These are phyloP conservation scores for Andrena bicolor DNA, from an alignment of 2,888 invertebrate species.

Conservation along the genomic window DNA sequence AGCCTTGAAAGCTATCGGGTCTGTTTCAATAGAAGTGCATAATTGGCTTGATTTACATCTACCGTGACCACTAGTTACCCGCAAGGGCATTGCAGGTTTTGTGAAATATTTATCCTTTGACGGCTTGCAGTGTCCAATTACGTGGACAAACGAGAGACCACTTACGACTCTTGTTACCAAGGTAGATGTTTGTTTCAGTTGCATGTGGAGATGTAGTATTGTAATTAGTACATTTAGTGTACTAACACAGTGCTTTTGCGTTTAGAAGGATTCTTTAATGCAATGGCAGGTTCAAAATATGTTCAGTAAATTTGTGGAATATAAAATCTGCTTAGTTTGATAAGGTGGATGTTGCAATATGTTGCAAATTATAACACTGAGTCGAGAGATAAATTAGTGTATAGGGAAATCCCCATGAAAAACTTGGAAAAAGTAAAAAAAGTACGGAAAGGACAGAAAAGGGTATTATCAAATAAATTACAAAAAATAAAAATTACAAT, in stretches of 20 bases:
- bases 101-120: background rate
- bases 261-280: too few species aligned
- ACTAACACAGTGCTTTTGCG: too few species aligned
- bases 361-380: background rate
- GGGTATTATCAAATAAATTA: too few species aligned
- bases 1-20: conserved; percentile 2
- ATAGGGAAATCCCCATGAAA: too few species aligned
- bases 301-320: background rate
- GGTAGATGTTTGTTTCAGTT: too few species aligned
- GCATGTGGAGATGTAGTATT: too few species aligned
- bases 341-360: too few species aligned
- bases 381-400: background rate
- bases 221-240: too few species aligned
- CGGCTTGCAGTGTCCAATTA: conserved; percentile 13
- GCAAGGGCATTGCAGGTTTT: background rate
- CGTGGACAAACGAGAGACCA: background rate
- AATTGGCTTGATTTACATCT: background rate
- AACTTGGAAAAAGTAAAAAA: too few species aligned
- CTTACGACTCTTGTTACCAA: conserved; percentile 13
- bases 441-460: too few species aligned
- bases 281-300: too few species aligned
- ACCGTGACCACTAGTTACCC: background rate
- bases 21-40: background rate
- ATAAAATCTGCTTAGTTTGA: background rate
- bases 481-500: too few species aligned